Evolutionary conservation across 2,113 vertebrate genomes (phyloP).

Genomic region (Grus americana): DNA sequence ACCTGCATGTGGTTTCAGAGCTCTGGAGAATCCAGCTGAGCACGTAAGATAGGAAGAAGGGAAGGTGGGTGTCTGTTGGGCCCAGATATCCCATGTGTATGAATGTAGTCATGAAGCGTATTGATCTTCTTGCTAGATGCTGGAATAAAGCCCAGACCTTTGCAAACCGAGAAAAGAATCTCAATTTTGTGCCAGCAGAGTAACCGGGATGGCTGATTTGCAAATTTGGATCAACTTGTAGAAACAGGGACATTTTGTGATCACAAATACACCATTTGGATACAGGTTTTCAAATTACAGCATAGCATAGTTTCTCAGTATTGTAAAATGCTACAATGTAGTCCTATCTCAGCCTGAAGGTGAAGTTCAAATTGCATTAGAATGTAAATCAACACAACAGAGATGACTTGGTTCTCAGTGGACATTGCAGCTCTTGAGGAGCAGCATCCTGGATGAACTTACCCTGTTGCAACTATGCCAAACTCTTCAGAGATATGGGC

Average conservation of each 20-base stretch:
- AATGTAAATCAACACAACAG: background rate
- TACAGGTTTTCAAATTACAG: background rate
- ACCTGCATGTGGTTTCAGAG: slow-evolving; percentile 38
- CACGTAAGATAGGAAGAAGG: background rate
- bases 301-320: background rate
- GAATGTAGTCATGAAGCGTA: background rate
- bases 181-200: background rate
- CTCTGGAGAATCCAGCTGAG: slow-evolving; percentile 8
- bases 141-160: slow-evolving; percentile 31
- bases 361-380: background rate
- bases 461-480: background rate
- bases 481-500: background rate
- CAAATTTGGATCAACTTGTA: background rate
- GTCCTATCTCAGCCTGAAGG: background rate
- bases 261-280: background rate
- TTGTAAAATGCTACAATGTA: background rate
- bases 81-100: background rate
- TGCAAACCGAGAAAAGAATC: background rate
- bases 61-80: background rate
- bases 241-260: background rate
- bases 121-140: background rate
- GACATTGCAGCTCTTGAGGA: background rate
- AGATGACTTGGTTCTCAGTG: background rate
- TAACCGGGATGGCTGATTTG: background rate
- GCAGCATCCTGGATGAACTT: background rate